Conservation (phyloP, 2,113 vertebrate species). For the Lepisosteus osseus region DNA sequence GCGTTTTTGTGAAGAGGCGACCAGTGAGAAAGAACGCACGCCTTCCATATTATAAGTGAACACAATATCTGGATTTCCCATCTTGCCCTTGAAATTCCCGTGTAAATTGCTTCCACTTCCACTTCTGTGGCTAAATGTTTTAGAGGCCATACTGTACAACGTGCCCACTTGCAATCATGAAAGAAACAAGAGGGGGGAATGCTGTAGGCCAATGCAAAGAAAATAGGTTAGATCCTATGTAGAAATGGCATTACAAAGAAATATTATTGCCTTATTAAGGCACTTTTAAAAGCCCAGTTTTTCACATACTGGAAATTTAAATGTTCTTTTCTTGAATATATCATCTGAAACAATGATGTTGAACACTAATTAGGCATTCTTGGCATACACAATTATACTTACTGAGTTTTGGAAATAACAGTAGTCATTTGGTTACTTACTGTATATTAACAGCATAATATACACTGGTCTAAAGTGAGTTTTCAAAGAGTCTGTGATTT, state of each 20-base stretch:
- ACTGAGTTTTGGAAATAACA: conserved; percentile 36
- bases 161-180: conserved; percentile 19
- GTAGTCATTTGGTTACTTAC: conserved; percentile 35
- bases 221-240: conserved; percentile 39
- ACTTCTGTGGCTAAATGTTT: no score
- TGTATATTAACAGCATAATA: conserved; percentile 34
- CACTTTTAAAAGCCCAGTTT: conserved; percentile 41
- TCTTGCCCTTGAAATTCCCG: no score
- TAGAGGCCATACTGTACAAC: no score
- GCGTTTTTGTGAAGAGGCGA: no score
- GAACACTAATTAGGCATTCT: conserved; percentile 51
- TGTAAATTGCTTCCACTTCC: no score
- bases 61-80: no score
- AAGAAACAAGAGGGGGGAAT: conserved; percentile 39
- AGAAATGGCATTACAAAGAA: conserved; percentile 45
- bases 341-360: conserved; percentile 60
- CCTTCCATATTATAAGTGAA: no score
- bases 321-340: conserved; percentile 58
- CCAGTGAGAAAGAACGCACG: no score
- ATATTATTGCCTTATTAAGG: conserved; percentile 61
- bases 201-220: conserved; percentile 35
- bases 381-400: conserved; percentile 46
- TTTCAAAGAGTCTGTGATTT: neutral
- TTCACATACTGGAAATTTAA: conserved; percentile 33
- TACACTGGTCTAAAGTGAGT: neutral